Evolutionary conservation across 2,797 vertebrate genomes (phyloP).

Genomic region (Epinephelus coioides): DNA sequence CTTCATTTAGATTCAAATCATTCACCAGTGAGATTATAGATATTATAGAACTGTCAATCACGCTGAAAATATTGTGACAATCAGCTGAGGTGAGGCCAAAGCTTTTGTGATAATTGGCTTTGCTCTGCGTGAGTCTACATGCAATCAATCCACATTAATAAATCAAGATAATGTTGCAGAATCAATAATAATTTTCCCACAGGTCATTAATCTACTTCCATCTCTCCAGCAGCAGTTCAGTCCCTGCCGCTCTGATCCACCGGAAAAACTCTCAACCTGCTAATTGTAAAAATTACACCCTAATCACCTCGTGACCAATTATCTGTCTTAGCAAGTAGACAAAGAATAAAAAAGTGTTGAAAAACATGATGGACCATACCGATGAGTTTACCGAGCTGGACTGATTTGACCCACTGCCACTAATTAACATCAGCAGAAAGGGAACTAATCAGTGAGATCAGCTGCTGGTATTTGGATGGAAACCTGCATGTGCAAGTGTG

Average conservation of each 20-base stretch:
- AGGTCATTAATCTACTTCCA: slow-evolving; percentile 22
- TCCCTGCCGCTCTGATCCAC: not conserved
- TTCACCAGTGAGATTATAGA: not conserved
- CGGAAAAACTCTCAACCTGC: not conserved
- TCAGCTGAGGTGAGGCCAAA: not conserved
- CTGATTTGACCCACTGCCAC: slow-evolving; percentile 8
- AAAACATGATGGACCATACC: not conserved
- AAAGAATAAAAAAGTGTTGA: not conserved
- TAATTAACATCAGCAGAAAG: slow-evolving; percentile 46
- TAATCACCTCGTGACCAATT: slow-evolving; percentile 3
- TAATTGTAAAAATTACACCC: slow-evolving; percentile 10
- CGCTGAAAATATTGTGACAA: not conserved
- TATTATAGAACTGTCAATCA: slow-evolving; percentile 7
- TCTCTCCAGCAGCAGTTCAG: not conserved
- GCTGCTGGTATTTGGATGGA: slow-evolving; percentile 26
- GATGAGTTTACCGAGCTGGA: slow-evolving; percentile 17
- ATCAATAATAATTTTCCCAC: slow-evolving; percentile 38
- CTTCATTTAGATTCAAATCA: not conserved
- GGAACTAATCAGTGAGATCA: slow-evolving; percentile 41
- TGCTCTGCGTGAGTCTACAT: not conserved
- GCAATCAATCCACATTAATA: slow-evolving; percentile 32
- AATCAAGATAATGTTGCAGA: slow-evolving; percentile 19
- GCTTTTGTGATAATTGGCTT: not conserved
- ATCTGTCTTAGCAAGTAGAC: slow-evolving; percentile 2
- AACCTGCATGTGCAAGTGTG: not conserved